These are phyloP conservation scores for Synanthedon tipuliformis DNA, from an alignment of 2,888 invertebrate genomes.

Conservation along the genomic window DNA sequence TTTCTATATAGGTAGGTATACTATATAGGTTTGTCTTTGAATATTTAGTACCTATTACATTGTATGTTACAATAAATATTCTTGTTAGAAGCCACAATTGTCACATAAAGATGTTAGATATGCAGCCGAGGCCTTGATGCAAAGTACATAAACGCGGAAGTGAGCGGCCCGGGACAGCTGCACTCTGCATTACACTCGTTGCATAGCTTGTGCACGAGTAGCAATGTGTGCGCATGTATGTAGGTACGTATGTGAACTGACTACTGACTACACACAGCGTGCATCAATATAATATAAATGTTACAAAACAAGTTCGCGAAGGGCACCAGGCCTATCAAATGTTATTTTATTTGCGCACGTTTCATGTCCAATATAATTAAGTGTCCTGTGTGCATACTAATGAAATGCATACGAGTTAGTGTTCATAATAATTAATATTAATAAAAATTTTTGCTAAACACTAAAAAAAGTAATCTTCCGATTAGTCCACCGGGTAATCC, in stretches of 20 bases:
- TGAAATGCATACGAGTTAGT: no score
- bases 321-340: not conserved
- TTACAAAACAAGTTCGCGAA: not conserved
- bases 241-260: not conserved
- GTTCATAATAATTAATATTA: no score
- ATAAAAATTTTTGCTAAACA: no score
- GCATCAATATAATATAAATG: not conserved
- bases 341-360: not conserved
- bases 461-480: no score
- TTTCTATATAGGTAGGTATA: no score
- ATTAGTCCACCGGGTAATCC: no score
- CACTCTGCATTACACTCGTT: conserved; percentile 31
- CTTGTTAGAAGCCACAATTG: not conserved
- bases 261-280: not conserved
- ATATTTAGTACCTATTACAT: no score
- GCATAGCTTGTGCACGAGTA: conserved; percentile 13
- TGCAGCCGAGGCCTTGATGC: conserved; percentile 15
- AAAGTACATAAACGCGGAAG: conserved; percentile 29
- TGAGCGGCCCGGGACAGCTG: conserved; percentile 36
- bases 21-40: no score
- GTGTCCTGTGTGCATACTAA: not conserved
- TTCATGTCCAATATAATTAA: not conserved
- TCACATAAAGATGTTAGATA: conserved; percentile 5
- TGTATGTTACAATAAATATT: no score
- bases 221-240: no score